Conservation (phyloP, 2,113 vertebrate genomes). For the Heloderma charlesbogerti region DNA sequence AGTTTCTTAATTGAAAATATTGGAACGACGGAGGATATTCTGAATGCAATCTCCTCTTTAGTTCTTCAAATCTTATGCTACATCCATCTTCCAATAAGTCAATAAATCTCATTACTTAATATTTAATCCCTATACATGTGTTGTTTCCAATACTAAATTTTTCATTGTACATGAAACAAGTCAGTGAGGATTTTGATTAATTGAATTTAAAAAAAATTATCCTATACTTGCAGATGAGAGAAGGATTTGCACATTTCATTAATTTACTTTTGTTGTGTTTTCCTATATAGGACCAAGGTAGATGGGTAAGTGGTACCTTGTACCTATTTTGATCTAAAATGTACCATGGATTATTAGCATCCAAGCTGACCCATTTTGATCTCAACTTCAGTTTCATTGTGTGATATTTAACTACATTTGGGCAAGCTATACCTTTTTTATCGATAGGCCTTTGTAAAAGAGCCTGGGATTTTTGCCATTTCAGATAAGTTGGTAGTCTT, state of each 20-base stretch:
- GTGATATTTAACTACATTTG: not conserved
- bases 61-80: not conserved
- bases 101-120: not conserved
- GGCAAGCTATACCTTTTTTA: not conserved
- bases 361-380: not conserved
- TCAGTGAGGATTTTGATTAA: constrained; percentile 5
- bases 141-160: constrained; percentile 1
- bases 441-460: not conserved
- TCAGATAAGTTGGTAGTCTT: not conserved
- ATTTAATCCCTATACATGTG: not conserved
- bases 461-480: not conserved
- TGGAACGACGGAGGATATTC: not conserved
- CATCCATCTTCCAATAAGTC: not conserved
- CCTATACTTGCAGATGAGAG: constrained; percentile 21
- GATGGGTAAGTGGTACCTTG: constrained; percentile 40
- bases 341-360: constrained; percentile 3
- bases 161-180: not conserved
- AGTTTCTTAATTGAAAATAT: not conserved
- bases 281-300: constrained; percentile 41
- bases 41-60: constrained; percentile 1
- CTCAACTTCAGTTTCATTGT: not conserved
- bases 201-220: not conserved
- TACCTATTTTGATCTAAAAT: constrained; percentile 18
- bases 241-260: constrained; percentile 29
- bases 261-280: constrained; percentile 37